A percentile compares a stretch with the other conserved stretches of the same genome.
Evolutionary conservation across 2,888 invertebrate species (phyloP).

Genomic region (Hyposoter didymator): DNA sequence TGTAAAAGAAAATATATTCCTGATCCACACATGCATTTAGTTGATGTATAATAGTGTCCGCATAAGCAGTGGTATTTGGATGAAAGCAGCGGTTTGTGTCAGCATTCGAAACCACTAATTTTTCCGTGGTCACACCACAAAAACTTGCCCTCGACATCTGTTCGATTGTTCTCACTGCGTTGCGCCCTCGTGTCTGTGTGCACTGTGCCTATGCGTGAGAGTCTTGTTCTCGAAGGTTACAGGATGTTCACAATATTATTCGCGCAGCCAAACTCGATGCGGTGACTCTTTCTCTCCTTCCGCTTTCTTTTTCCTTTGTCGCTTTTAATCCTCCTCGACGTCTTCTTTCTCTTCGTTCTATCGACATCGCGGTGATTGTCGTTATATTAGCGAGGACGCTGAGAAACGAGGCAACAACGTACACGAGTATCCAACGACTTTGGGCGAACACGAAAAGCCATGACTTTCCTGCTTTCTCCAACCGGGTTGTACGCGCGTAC

Average conservation of each 20-base stretch:
- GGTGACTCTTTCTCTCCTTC: conserved; percentile 19
- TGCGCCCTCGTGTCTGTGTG: background rate
- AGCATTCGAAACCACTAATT: conserved; percentile 58
- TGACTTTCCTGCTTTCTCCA: background rate
- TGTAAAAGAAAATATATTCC: conserved; percentile 14
- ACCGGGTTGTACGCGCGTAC: background rate
- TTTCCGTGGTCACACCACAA: conserved; percentile 51
- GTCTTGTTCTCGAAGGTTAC: conserved; percentile 38
- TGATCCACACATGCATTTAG: background rate
- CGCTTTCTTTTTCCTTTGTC: background rate
- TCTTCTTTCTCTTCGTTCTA: conserved; percentile 11
- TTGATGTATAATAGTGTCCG: background rate
- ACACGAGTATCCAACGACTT: background rate
- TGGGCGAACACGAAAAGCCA: background rate
- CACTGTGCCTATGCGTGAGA: too few species aligned
- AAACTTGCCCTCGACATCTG: conserved; percentile 67
- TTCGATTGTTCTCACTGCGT: conserved; percentile 66
- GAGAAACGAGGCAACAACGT: conserved; percentile 31
- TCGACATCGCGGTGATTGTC: conserved; percentile 14
- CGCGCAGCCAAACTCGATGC: conserved; percentile 47
- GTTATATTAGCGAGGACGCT: conserved; percentile 4
- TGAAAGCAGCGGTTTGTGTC: conserved; percentile 41
- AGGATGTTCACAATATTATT: conserved; percentile 68
- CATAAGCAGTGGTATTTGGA: conserved; percentile 16
- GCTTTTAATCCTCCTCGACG: background rate